Conservation (phyloP, 2,797 vertebrate genomes). For the Gallinago solitaria region DNA sequence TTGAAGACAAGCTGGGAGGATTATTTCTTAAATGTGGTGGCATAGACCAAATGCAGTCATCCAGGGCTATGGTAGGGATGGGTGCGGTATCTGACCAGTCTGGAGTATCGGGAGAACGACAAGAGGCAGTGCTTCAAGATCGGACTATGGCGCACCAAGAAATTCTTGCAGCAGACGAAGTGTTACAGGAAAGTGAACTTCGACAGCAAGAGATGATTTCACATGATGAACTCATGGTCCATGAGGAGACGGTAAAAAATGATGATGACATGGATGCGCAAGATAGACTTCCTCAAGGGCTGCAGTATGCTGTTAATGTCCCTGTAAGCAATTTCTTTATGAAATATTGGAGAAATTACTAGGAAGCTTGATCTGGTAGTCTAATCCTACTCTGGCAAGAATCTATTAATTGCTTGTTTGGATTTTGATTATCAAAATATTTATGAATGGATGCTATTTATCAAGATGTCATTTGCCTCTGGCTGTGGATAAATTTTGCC, state of each 20-base stretch:
- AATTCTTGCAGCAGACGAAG: constrained; percentile 85
- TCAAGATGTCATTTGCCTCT: constrained; percentile 46
- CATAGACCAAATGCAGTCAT: constrained; percentile 85
- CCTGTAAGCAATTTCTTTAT: constrained; percentile 86
- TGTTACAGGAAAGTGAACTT: constrained; percentile 87
- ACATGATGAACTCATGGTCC: constrained; percentile 97
- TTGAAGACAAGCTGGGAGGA: constrained; percentile 96
- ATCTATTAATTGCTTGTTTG: constrained; percentile 60
- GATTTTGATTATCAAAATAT: constrained; percentile 63
- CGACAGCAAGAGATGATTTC: constrained; percentile 93
- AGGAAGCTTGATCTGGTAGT: constrained; percentile 49
- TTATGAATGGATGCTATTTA: constrained; percentile 46
- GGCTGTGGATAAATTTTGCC: constrained; percentile 53
- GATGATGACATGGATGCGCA: constrained; percentile 88
- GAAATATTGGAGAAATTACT: constrained; percentile 45
- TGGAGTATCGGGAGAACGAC: constrained; percentile 77
- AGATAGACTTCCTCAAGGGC: constrained; percentile 91
- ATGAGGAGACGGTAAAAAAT: constrained; percentile 93
- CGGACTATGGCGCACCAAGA: constrained; percentile 90
- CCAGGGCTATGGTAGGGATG: constrained; percentile 84
- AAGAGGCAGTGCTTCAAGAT: constrained; percentile 89
- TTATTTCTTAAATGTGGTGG: constrained; percentile 96
- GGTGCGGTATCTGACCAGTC: constrained; percentile 80
- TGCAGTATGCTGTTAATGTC: constrained; percentile 91
- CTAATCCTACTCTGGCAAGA: constrained; percentile 66